Base-by-base conservation (phyloP, 2,797 vertebrate genomes). In the Hapalemur alaotrensis region DNA sequence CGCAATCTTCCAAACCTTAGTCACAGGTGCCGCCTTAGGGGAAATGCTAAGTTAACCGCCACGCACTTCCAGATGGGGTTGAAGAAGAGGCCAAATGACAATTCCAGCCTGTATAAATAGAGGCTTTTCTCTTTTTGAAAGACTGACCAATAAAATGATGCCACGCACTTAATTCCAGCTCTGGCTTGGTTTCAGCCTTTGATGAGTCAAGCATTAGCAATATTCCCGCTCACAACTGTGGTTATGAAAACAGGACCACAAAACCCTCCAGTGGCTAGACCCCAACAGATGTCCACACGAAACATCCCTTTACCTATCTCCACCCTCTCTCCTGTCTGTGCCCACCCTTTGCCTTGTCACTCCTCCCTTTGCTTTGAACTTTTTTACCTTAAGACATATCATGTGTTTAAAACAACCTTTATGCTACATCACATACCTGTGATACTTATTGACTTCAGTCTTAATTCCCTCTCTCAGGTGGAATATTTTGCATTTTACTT, bases 401-500 rank as follows among this genome's bases (percentile, higher is more conserved):
- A 81, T 2, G n/a, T 30, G 50, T 5, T 80, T 57, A 73, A 0
- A 10, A 84, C 70, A 84, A 32, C 25, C 59, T 76, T 91, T 63
- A 54, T 50, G 12, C 65, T 88, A 54, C 10, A 17, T 50, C 86
- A 79, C 17, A 57, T 41, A 13, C 35, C 59, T 2, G 0, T 46
- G 41, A 89, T 41, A 65, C n/a, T 76, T 79, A 54, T 4, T 63
- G 35, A 89, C 70, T 65, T 67, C 7, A 76, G 80, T 70, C 72
- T 86, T 70, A 81, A 78, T 79, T 82, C 43, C 35, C 7, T 69
- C 35, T 82, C 87, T 85, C 25, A 48, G 52, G 48, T 54, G 35
- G 28, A 85, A 87, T 30, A 79, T 23, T 83, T 91, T 70, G 89
- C 22, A 79, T 52, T 83, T 97, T 95, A 85, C n/a, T 86, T 80